Evolutionary conservation across 2,113 vertebrate species (phyloP), one percentile per base, ranked within the genome.

Genomic region (Herpailurus yagouaroundi): DNA sequence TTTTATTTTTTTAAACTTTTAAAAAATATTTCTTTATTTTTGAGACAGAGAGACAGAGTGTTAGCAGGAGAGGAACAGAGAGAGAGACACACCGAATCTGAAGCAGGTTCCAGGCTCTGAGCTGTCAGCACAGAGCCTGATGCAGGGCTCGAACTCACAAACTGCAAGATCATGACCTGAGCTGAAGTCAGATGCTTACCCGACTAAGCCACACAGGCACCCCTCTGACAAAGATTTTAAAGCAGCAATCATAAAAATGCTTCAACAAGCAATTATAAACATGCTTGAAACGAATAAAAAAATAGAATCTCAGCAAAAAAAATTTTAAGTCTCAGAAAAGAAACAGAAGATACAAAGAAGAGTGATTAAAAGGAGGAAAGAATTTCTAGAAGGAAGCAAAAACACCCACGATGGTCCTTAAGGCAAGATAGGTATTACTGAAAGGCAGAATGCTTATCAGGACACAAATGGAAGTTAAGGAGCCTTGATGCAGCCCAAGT

Each of bases 171-270:
- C 55, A 57, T 57, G 55, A 57, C 55, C 55, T 57, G 55, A 57
- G 55, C 55, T 19, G 21, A 57, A 57, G 55, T 21, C 18, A 57
- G 55, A 57, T 57, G 19, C 15, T 45, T 57, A 21, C 55, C 55
- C 5, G 7, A 57, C 55, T 57, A 7, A 57, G 6, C 19, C 55
- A 57, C 18, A 18, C 55, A 21, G 55, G 55, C 21, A 19, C 55
- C 55, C 55, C 55, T 80, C 13, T 66, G 63, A 45, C 16, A 81
- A 96, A 83, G 8, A 92, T 89, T 77, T 95, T 77, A 63, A 97
- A 77, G 83, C 1, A 87, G 25, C 16, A 29, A 52, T 71, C 4
- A n/a, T 71, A 71, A 92, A 97, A 92, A 93, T 31, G 21, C 12
- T 89, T 79, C 21, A 66, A 38, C 1, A 38, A 93, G 5, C 16